These are phyloP conservation scores for Tinamus guttatus DNA, from an alignment of 2,113 vertebrate species.

Conservation along the genomic window DNA sequence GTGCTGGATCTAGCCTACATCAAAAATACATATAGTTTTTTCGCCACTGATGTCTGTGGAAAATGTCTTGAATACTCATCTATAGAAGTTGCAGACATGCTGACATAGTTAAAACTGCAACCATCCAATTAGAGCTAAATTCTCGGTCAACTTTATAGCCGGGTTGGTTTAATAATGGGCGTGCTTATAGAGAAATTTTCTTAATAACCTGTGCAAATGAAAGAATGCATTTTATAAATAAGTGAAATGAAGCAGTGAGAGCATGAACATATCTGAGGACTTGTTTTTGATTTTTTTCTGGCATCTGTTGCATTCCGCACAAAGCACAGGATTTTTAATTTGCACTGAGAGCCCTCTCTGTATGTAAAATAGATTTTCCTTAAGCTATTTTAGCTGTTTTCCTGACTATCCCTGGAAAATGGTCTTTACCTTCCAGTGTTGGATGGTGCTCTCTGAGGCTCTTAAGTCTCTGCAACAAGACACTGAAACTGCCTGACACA, in stretches of 20 bases:
- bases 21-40: background rate
- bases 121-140: slow-evolving; percentile 57
- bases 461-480: background rate
- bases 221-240: slow-evolving; percentile 43
- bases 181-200: slow-evolving; percentile 15
- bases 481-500: background rate
- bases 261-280: slow-evolving; percentile 11
- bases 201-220: slow-evolving; percentile 57
- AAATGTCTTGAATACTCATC: slow-evolving; percentile 29
- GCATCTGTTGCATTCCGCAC: background rate
- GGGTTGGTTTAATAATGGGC: slow-evolving; percentile 27
- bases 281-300: slow-evolving; percentile 34
- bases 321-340: background rate
- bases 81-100: background rate
- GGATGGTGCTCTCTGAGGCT: background rate
- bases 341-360: background rate
- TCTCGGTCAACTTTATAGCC: slow-evolving; percentile 25
- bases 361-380: background rate
- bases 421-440: background rate
- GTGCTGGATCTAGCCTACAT: background rate
- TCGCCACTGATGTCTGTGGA: background rate
- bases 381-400: background rate
- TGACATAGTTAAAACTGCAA: slow-evolving; percentile 49
- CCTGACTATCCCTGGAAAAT: background rate
- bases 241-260: slow-evolving; percentile 24